Percentiles rank a stretch among this genome's conserved stretches.
These are phyloP conservation scores for Euzophera pinguis DNA, from an alignment of 2,888 invertebrate genomes.

Conservation along the genomic window DNA sequence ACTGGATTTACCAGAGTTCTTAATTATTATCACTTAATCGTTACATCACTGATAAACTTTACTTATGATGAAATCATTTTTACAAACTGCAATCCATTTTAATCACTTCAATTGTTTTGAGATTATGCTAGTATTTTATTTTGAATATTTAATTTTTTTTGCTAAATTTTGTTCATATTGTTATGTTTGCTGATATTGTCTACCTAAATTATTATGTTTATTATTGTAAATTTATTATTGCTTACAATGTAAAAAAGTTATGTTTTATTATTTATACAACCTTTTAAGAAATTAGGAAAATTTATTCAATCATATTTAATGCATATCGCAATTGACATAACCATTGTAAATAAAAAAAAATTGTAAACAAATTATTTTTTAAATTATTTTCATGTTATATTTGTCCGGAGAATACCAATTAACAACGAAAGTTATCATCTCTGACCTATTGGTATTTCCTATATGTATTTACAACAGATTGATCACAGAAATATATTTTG, in stretches of 20 bases:
- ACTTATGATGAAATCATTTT: not conserved
- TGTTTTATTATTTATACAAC: slow-evolving; percentile 64
- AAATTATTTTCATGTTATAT: slow-evolving; percentile 43
- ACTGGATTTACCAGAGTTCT: slow-evolving; percentile 26
- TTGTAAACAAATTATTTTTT: slow-evolving; percentile 55
- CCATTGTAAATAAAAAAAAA: slow-evolving; percentile 59
- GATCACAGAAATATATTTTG: slow-evolving; percentile 6
- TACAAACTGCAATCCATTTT: slow-evolving; percentile 15
- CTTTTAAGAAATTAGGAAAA: slow-evolving; percentile 57
- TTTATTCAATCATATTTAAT: slow-evolving; percentile 55
- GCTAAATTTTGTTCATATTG: slow-evolving; percentile 61
- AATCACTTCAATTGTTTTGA: slow-evolving; percentile 39
- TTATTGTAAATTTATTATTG: slow-evolving; percentile 60
- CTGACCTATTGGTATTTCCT: slow-evolving; percentile 27
- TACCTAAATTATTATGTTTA: slow-evolving; percentile 57
- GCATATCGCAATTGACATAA: slow-evolving; percentile 61
- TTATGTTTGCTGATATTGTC: slow-evolving; percentile 70
- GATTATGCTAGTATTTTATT: slow-evolving; percentile 58
- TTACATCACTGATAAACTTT: slow-evolving; percentile 41
- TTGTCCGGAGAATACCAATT: no score
- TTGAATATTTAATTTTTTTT: slow-evolving; percentile 34
- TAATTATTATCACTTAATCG: slow-evolving; percentile 25
- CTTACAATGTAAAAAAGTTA: slow-evolving; percentile 51
- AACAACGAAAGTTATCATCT: slow-evolving; percentile 19
- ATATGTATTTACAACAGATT: not conserved